Evolutionary conservation across 2,113 vertebrate genomes (phyloP).

Genomic region (Oncorhynchus tshawytscha): DNA sequence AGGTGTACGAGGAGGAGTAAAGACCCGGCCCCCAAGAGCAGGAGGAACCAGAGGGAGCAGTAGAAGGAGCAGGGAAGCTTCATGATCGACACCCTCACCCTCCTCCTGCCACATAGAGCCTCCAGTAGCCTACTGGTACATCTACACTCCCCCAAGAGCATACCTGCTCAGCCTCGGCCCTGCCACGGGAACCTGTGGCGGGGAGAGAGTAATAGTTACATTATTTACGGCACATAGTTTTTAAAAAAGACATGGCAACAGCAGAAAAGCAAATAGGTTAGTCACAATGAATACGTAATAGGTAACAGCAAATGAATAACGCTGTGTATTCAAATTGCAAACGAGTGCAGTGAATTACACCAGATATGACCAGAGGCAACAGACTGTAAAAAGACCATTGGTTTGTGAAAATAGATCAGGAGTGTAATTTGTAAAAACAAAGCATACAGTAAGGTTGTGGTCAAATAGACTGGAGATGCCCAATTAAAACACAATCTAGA

Average conservation of each 20-base stretch:
- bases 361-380: neutral
- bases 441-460: neutral
- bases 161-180: slow-evolving; percentile 20
- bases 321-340: neutral
- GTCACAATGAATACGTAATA: neutral
- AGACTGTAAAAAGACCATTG: neutral
- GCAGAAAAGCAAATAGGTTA: neutral
- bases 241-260: neutral
- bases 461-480: neutral
- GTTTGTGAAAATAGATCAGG: neutral
- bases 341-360: neutral
- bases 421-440: neutral
- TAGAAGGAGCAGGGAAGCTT: slow-evolving; percentile 68
- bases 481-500: neutral
- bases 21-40: slow-evolving; percentile 82
- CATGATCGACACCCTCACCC: slow-evolving; percentile 59
- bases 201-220: neutral
- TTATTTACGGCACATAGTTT: neutral
- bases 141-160: slow-evolving; percentile 11
- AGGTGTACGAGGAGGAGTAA: slow-evolving; percentile 83
- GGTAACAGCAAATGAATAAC: neutral
- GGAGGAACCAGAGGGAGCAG: slow-evolving; percentile 78
- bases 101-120: slow-evolving; percentile 17
- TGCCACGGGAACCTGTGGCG: slow-evolving; percentile 13
- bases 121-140: slow-evolving; percentile 24